Base-by-base conservation (phyloP, 1,140 invertebrate genomes). In the Saccostrea cuccullata region DNA sequence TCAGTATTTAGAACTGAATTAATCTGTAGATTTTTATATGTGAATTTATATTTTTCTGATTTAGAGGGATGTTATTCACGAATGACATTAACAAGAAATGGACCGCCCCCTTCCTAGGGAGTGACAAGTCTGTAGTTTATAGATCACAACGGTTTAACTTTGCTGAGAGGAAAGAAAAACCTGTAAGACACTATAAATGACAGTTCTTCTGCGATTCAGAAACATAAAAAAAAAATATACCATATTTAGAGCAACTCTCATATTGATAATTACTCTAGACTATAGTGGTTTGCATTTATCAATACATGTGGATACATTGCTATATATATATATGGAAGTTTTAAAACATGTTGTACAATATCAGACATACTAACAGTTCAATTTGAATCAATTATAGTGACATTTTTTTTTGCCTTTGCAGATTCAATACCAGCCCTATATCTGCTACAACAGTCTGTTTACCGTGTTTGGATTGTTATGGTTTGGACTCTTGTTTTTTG, bases 111-210 rank as follows among this genome's bases (percentile, higher is more conserved):
- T 98, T 98, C 94, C 96, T 96, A 0, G 97, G 97, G 12, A 96
- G 97, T 36, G 98, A 99, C 95, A 96, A 96, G 87, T 97, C 97
- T 11, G 96, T 99, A 12, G 96, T 97, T 5, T 93, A 96, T 85
- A 96, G 98, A 36, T 97, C 97, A 0, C 97, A 98, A 91, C 96
- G 97, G 77, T 96, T 96, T 93, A 96, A 97, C 4, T 97, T 96
- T 92, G 96, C 97, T 47, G 96, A 97, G 23, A 96, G 97, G 13
- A 96, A 97, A 84, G 96, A 96, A 26, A 84, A 84, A 55, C 12
- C 82, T 15, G 82, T 84, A 36, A 40, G 23, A n/a, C 15, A 40
- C 58, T n/a, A n/a, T n/a, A 60, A 4, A 60, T 4, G 3, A 4
- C 13, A 0, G 58, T 58, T 1, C 2, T 58, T 2, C 3, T 58